Evolutionary conservation across 2,113 vertebrate genomes (phyloP), one percentile per base, ranked within the genome.

Genomic region (Piprites chloris): DNA sequence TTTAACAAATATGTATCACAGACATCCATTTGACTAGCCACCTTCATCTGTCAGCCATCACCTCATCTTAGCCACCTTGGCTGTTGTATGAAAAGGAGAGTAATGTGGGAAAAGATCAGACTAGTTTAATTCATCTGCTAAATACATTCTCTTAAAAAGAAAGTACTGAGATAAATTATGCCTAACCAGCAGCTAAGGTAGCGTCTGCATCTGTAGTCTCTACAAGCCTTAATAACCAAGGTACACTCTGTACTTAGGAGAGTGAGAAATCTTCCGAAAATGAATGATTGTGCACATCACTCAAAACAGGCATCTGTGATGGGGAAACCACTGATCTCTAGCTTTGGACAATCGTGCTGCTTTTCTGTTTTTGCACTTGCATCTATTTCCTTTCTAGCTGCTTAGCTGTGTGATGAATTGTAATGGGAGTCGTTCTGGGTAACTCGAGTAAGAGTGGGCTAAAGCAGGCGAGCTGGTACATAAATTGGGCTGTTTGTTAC

Each of bases 401-500:
- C 42, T 95, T 87, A 90, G 82, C 61, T 90, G 35, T 35, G 82
- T 92, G 93, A 93, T 59, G 50, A 94, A 79, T 75, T 85, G 69
- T 19, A 90, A 76, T 41, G 68, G 82, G 37, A 78, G 42, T 22
- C 56, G 44, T 93, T 94, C 78, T 89, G 89, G 52, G 55, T 49
- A 87, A 95, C 2, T 1, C 11, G 23, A 87, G n/a, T 33, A 46
- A 71, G 67, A 90, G 89, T 58, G 44, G 85, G 82, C 78, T 84
- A 58, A 83, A 73, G 71, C 76, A 59, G 85, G 74, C 32, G 1
- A 92, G 61, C 37, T 79, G 94, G 81, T 72, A 62, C 32, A 82
- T 74, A 92, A 95, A 96, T 68, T 42, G 82, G 85, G 91, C 68
- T 93, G 86, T 89, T 96, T 94, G 85, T 73, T 89, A 89, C 89